Evolutionary conservation across 2,888 invertebrate genomes (phyloP).

Genomic region (Callimorpha dominula): DNA sequence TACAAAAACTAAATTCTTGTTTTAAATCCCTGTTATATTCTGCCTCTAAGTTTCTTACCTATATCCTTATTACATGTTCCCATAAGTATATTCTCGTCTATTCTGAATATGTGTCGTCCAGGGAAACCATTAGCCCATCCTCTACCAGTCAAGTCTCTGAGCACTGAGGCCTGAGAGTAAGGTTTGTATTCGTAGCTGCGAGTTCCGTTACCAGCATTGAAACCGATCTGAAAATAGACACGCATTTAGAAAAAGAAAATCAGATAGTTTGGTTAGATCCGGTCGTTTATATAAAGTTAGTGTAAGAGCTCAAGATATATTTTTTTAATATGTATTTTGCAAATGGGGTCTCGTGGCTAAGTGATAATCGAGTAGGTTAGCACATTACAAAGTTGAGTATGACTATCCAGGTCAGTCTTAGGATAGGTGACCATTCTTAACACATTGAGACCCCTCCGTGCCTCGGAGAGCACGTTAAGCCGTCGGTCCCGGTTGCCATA

Average conservation of each 20-base stretch:
- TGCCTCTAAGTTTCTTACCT: constrained; percentile 78
- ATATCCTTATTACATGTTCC: constrained; percentile 97
- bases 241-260: not conserved
- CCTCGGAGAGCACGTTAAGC: too few species aligned
- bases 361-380: too few species aligned
- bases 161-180: constrained; percentile 94
- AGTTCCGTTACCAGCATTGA: constrained; percentile 98
- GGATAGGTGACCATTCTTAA: too few species aligned
- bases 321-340: too few species aligned
- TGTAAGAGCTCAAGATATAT: too few species aligned
- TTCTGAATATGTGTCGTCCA: constrained; percentile 97
- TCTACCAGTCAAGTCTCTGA: constrained; percentile 93
- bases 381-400: too few species aligned
- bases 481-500: too few species aligned
- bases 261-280: not conserved
- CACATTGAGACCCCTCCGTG: too few species aligned
- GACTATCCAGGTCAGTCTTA: too few species aligned
- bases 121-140: constrained; percentile 96
- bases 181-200: constrained; percentile 95
- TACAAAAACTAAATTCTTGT: not conserved
- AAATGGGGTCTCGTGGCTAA: too few species aligned
- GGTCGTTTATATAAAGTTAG: too few species aligned
- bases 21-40: not conserved
- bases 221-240: constrained; percentile 90
- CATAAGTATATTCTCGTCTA: constrained; percentile 97